phyloP scores from a whole-genome alignment of 2,888 invertebrate genomes.

The Lordiphosa fenestrarum region DNA sequence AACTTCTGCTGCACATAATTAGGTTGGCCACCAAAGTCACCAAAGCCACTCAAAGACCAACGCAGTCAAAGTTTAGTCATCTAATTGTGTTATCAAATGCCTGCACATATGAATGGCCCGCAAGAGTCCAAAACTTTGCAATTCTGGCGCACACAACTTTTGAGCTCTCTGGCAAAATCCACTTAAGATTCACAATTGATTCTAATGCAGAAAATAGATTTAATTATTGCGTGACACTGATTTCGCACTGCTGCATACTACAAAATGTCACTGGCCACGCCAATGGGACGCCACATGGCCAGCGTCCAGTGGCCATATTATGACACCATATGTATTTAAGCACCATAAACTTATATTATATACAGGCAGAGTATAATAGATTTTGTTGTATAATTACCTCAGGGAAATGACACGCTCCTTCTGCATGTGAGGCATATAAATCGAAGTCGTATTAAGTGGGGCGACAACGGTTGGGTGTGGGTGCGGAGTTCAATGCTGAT shows the following conservation, averaged over 20 bases:
- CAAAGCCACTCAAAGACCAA: not conserved
- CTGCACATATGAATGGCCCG: constrained; percentile 19
- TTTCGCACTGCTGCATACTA: not conserved
- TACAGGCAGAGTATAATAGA: constrained; percentile 29
- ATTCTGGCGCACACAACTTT: constrained; percentile 3
- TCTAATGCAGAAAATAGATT: constrained; percentile 31
- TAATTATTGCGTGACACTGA: constrained; percentile 34
- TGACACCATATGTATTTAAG: constrained; percentile 47
- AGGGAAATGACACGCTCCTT: constrained; percentile 27
- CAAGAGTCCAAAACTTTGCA: constrained; percentile 1
- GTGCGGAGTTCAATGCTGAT: not conserved
- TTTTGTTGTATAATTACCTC: constrained; percentile 43
- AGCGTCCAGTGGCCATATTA: constrained; percentile 26
- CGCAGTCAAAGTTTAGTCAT: constrained; percentile 27
- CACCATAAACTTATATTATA: constrained; percentile 33
- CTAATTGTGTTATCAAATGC: constrained; percentile 43
- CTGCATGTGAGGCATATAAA: constrained; percentile 17
- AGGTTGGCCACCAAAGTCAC: no score
- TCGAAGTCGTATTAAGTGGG: constrained; percentile 22
- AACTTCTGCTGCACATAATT: constrained; percentile 6
- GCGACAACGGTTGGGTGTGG: not conserved
- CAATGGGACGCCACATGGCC: constrained; percentile 42
- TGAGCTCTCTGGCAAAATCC: constrained; percentile 18
- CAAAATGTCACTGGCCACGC: constrained; percentile 31
- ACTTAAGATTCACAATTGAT: constrained; percentile 41